Conservation (phyloP, 35 echinoderm and acorn worm genomes). For the Ophiothrix spiculata region DNA sequence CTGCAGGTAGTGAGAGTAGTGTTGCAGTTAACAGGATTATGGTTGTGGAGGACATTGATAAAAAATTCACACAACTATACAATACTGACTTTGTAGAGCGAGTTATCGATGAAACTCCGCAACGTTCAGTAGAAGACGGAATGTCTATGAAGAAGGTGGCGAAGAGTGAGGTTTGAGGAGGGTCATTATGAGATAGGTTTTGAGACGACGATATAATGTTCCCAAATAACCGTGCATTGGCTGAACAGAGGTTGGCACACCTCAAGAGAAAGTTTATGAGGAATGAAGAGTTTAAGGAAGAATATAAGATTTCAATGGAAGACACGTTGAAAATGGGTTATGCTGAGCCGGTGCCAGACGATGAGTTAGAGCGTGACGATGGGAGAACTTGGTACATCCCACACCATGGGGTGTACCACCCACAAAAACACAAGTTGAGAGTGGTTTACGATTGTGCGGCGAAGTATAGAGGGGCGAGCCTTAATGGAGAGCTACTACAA, state of each 20-base stretch:
- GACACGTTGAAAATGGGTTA: constrained; percentile 37
- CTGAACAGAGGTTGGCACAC: neutral
- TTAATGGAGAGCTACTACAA: constrained; percentile 43
- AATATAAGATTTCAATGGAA: neutral
- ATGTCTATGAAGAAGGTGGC: constrained; percentile 50
- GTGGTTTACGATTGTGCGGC: constrained; percentile 50
- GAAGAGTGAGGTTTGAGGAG: neutral
- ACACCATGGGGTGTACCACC: constrained; percentile 52
- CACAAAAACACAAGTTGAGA: constrained; percentile 37
- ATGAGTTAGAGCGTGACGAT: constrained; percentile 14
- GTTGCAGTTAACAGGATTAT: constrained; percentile 24
- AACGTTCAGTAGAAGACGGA: constrained; percentile 60
- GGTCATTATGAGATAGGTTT: neutral
- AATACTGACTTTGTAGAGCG: constrained; percentile 56
- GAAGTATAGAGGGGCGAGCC: neutral
- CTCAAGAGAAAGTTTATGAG: constrained; percentile 14
- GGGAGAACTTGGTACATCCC: constrained; percentile 45
- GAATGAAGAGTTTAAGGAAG: neutral
- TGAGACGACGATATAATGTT: neutral
- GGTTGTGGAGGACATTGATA: constrained; percentile 13
- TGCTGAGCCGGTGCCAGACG: constrained; percentile 44
- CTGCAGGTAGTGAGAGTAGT: neutral
- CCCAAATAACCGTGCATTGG: neutral
- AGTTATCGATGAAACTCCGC: constrained; percentile 41
- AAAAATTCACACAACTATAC: neutral